phyloP scores from a whole-genome alignment of 2,797 vertebrate species.

The Artibeus lituratus region DNA sequence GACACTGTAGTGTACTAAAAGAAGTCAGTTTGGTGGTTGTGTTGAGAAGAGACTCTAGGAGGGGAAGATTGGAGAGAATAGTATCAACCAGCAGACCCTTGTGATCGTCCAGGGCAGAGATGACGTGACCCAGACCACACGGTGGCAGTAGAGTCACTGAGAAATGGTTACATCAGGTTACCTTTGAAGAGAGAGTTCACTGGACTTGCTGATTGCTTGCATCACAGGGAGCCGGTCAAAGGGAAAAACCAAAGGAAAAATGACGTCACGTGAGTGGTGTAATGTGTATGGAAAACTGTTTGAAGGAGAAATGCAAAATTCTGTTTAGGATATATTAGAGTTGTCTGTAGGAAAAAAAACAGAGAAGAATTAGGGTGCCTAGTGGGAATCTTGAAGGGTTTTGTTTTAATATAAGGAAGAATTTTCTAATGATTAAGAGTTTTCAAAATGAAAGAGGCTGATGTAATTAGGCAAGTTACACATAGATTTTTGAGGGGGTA shows the following conservation, averaged over 20 bases:
- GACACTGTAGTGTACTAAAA: background rate
- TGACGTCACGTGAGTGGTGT: background rate
- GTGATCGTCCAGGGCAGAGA: background rate
- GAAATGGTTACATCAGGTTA: background rate
- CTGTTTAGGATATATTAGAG: background rate
- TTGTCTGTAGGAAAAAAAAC: background rate
- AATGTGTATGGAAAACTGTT: background rate
- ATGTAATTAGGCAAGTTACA: background rate
- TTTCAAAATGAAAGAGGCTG: constrained; percentile 8
- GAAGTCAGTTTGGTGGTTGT: background rate
- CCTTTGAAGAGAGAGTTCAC: background rate
- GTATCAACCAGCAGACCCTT: background rate
- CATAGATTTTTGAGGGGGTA: background rate
- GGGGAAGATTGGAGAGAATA: background rate
- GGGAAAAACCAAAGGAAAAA: background rate
- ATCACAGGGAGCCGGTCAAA: background rate
- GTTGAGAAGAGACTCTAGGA: background rate
- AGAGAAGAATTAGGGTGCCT: background rate
- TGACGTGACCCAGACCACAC: background rate
- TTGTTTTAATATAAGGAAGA: background rate
- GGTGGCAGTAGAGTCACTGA: background rate
- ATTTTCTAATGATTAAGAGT: background rate
- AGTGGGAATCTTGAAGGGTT: background rate
- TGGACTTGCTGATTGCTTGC: background rate
- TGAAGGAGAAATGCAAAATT: background rate